A percentile compares a stretch with the other conserved stretches of the same genome.
Evolutionary conservation across 2,113 vertebrate genomes (phyloP).

Genomic region (Fregetta grallaria): DNA sequence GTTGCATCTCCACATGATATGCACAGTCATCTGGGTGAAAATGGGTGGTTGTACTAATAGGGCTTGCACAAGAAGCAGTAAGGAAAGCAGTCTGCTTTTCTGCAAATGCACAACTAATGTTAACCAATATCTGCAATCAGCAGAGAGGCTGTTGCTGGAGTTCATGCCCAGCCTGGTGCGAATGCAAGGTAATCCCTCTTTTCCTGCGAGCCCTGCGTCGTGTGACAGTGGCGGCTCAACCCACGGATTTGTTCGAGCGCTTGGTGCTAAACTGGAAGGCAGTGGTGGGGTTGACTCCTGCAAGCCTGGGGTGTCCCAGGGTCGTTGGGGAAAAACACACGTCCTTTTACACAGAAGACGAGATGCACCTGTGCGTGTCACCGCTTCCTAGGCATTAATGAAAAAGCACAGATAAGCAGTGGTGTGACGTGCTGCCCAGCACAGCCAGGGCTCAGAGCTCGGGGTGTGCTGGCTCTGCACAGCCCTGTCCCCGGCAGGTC

Average conservation of each 20-base stretch:
- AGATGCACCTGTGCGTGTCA: rapidly evolving
- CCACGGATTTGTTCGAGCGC: background rate
- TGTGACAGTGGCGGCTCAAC: background rate
- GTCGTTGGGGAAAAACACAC: rapidly evolving
- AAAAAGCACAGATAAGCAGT: background rate
- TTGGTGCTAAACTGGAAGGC: background rate
- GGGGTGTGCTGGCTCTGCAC: background rate
- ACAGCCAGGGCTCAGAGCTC: background rate
- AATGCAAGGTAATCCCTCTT: background rate
- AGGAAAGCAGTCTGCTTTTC: background rate
- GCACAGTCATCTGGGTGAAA: background rate
- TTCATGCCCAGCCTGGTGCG: rapidly evolving
- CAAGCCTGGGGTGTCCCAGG: background rate
- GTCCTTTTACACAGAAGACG: rapidly evolving
- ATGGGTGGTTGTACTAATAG: background rate
- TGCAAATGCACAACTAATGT: background rate
- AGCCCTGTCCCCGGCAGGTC: background rate
- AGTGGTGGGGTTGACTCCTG: background rate
- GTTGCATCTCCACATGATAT: rapidly evolving
- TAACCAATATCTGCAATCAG: background rate
- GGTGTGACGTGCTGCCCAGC: background rate
- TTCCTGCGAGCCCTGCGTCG: rapidly evolving
- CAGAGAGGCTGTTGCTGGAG: background rate
- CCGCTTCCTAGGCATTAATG: rapidly evolving
- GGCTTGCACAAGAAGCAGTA: background rate